Percentiles rank a stretch among this genome's conserved stretches.
Evolutionary conservation across 2,113 vertebrate genomes (phyloP).

Genomic region (Pterocles burchelli): DNA sequence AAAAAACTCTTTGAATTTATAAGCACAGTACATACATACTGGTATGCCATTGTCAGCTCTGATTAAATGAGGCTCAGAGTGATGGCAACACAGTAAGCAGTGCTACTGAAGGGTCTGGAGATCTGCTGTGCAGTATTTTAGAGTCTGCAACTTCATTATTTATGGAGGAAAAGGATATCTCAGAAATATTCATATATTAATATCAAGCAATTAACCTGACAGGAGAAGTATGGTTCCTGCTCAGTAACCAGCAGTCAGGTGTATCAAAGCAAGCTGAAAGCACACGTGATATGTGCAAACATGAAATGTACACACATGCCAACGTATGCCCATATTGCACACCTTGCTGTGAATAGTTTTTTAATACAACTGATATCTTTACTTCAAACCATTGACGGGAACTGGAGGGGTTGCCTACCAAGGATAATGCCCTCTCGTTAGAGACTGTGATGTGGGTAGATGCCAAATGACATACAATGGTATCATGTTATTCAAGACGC

Average conservation of each 20-base stretch:
- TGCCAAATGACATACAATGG: conserved; percentile 42
- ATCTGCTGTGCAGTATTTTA: neutral
- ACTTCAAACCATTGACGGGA: conserved; percentile 40
- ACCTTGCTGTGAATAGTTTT: conserved; percentile 16
- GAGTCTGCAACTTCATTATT: neutral
- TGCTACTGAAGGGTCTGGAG: neutral
- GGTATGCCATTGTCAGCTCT: neutral
- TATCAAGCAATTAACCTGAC: neutral
- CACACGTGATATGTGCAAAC: neutral
- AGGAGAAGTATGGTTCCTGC: neutral
- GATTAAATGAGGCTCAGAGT: neutral
- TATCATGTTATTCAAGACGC: neutral
- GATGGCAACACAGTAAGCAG: neutral
- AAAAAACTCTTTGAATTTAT: neutral
- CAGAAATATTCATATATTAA: conserved; percentile 22
- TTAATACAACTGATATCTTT: conserved; percentile 21
- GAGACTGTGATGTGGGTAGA: conserved; percentile 53
- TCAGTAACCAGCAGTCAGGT: conserved; percentile 9
- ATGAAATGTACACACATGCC: neutral
- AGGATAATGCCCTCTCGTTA: conserved; percentile 20
- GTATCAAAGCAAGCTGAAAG: conserved; percentile 7
- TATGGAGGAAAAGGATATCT: neutral
- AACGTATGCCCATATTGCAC: neutral
- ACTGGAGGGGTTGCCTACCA: conserved; percentile 29
- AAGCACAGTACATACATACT: neutral